Conservation (phyloP, 2,113 vertebrate genomes). For the Bettongia penicillata region DNA sequence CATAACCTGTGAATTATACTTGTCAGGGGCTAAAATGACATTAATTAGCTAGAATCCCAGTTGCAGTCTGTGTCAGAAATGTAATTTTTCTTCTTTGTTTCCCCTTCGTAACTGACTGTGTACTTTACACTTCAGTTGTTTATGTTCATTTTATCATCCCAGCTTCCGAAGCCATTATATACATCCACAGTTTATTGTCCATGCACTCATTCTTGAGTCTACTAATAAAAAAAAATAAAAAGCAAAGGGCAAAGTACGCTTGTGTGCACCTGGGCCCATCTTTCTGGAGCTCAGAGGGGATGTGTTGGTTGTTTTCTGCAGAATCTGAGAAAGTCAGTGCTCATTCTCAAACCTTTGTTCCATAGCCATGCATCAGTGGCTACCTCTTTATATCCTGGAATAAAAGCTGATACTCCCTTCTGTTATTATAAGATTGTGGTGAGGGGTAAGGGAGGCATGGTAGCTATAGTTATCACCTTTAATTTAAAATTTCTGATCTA, state of each 20-base stretch:
- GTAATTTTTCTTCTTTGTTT: not conserved
- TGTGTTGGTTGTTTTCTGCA: not conserved
- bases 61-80: not conserved
- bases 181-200: not conserved
- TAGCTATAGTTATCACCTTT: not conserved
- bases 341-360: conserved; percentile 1
- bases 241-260: not conserved
- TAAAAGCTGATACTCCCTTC: not conserved
- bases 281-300: not conserved
- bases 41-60: not conserved
- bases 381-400: not conserved
- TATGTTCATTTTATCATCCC: not conserved
- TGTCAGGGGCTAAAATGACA: not conserved
- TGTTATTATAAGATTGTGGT: not conserved
- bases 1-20: not conserved
- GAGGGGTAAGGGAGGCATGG: not conserved
- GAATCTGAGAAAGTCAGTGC: not conserved
- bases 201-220: not conserved
- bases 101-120: not conserved
- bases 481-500: not conserved
- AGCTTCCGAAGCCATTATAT: not conserved
- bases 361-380: not conserved
- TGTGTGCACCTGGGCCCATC: not conserved
- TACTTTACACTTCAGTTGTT: not conserved
- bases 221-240: not conserved